phyloP scores from a whole-genome alignment of 2,113 vertebrate species.

The Sclerurus mexicanus region DNA sequence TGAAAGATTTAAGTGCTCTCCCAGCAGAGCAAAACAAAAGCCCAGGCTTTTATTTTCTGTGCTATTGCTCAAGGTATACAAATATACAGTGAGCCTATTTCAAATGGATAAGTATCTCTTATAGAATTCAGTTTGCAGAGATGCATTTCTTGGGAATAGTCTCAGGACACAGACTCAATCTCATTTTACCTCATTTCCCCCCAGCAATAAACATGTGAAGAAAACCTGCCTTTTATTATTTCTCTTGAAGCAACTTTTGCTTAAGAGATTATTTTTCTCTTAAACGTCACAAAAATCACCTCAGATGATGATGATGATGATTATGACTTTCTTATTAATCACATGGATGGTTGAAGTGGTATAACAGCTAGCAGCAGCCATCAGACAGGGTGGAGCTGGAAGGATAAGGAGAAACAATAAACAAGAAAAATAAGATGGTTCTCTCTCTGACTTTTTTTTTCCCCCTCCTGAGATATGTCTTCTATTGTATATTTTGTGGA shows the following conservation, averaged over 20 bases:
- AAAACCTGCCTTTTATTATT: background rate
- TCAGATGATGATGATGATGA: background rate
- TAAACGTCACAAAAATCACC: background rate
- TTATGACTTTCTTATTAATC: background rate
- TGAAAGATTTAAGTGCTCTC: slow-evolving; percentile 21
- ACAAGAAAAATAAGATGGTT: background rate
- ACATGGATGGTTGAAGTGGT: background rate
- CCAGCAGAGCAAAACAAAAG: background rate
- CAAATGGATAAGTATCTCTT: background rate
- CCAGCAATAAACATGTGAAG: background rate
- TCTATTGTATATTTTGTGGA: background rate
- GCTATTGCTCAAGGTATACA: background rate
- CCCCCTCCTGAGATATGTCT: background rate
- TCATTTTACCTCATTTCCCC: background rate
- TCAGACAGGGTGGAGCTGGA: background rate
- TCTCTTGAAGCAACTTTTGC: background rate
- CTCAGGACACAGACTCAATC: background rate
- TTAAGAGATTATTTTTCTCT: slow-evolving; percentile 5
- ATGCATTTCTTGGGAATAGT: background rate
- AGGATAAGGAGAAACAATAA: background rate
- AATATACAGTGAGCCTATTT: background rate
- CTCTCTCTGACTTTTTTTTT: background rate
- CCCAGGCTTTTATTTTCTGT: background rate
- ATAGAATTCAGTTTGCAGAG: background rate
- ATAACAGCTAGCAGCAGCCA: background rate